Percentiles rank a stretch among this genome's conserved stretches.
These are phyloP conservation scores for Agonum fuliginosum DNA, from an alignment of 2,888 invertebrate genomes.

Conservation along the genomic window DNA sequence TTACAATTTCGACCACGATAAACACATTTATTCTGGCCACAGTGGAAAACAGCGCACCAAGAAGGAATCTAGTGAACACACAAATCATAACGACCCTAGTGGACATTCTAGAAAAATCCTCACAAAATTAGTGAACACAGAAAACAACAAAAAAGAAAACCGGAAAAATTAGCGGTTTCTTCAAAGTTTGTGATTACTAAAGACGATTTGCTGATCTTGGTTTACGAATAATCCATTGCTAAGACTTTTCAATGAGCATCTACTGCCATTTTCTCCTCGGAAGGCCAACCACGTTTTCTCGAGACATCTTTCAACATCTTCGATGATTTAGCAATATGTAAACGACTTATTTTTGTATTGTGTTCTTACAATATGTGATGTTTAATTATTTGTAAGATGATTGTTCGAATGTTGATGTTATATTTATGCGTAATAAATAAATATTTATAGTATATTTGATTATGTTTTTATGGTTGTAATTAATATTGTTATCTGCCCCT, in stretches of 20 bases:
- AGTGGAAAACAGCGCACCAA: slow-evolving; percentile 94
- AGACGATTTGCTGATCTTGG: slow-evolving; percentile 38
- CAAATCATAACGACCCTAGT: slow-evolving; percentile 93
- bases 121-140: slow-evolving; percentile 89
- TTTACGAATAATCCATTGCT: slow-evolving; percentile 31
- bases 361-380: slow-evolving; percentile 46
- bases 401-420: slow-evolving; percentile 50
- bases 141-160: slow-evolving; percentile 82
- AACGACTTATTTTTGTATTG: slow-evolving; percentile 40
- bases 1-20: slow-evolving; percentile 95
- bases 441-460: slow-evolving; percentile 2
- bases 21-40: slow-evolving; percentile 89
- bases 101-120: slow-evolving; percentile 95
- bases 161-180: slow-evolving; percentile 66
- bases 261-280: slow-evolving; percentile 39
- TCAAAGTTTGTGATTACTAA: slow-evolving; percentile 12
- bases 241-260: slow-evolving; percentile 14
- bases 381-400: slow-evolving; percentile 44
- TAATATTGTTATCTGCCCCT: neutral
- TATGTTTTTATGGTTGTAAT: slow-evolving; percentile 4
- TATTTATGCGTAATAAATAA: slow-evolving; percentile 48
- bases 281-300: slow-evolving; percentile 36
- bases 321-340: slow-evolving; percentile 48
- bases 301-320: slow-evolving; percentile 45
- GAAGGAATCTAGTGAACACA: slow-evolving; percentile 90